These are phyloP conservation scores for Salvelinus fontinalis DNA, from an alignment of 2,113 vertebrate species.

Conservation along the genomic window DNA sequence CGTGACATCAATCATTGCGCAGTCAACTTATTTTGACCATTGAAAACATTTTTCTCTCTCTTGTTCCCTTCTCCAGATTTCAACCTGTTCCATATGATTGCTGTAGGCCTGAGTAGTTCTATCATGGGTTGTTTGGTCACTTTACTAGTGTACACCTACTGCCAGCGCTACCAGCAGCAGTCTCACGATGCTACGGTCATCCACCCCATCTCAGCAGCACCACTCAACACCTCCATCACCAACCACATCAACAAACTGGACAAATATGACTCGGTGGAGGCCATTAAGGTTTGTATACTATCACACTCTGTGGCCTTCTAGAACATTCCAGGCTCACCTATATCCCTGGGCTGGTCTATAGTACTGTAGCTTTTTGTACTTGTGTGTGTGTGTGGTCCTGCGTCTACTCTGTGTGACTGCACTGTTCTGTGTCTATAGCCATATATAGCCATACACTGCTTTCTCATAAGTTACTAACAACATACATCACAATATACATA, in stretches of 20 bases:
- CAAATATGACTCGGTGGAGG: constrained; percentile 95
- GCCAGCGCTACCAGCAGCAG: constrained; percentile 94
- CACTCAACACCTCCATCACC: constrained; percentile 96
- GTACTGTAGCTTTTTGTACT: constrained; percentile 26
- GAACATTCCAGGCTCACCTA: constrained; percentile 2
- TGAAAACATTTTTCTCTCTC: background rate
- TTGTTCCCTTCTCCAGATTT: constrained; percentile 79
- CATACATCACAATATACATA: constrained; percentile 4
- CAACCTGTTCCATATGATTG: constrained; percentile 96
- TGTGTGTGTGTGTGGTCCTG: constrained; percentile 35
- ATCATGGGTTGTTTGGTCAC: constrained; percentile 95
- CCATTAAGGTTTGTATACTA: constrained; percentile 87
- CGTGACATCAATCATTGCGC: too few species aligned
- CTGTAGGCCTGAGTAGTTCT: constrained; percentile 93
- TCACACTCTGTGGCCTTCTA: background rate
- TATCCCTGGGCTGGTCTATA: constrained; percentile 22
- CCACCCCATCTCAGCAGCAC: constrained; percentile 90
- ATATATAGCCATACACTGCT: constrained; percentile 63
- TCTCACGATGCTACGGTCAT: constrained; percentile 96
- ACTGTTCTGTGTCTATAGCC: constrained; percentile 46
- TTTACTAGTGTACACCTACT: constrained; percentile 91
- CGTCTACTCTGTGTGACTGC: constrained; percentile 47
- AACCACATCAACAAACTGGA: constrained; percentile 99
- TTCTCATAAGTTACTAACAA: constrained; percentile 64
- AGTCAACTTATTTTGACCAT: too few species aligned